Evolutionary conservation across 2,888 invertebrate genomes (phyloP), one percentile per base, ranked within the genome.

Genomic region (Pseudanteris insignis): DNA sequence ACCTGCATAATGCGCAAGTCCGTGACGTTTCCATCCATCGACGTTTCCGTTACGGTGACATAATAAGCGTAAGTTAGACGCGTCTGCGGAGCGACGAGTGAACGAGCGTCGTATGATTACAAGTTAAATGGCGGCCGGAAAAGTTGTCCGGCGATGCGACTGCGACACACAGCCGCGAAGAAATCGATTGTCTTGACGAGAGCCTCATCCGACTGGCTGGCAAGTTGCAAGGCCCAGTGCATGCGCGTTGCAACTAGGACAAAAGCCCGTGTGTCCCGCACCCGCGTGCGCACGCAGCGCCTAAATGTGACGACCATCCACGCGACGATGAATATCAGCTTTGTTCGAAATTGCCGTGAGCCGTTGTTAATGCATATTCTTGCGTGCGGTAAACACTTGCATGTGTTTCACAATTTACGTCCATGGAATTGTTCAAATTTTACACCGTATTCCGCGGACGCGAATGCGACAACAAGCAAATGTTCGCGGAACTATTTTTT

Each of bases 211-310:
- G 54, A 46, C 59, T 43, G 25, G 50, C 44, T 48, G 25, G 46
- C 46, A 51, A 41, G 57, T 57, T 62, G 58, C 58, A 59, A 57
- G 57, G 53, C 32, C 18, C 36, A 46, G 64, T 60, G 61, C 64
- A 64, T 64, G 64, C 64, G 64, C 64, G 50, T 59, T 62, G 61
- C 61, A 64, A 64, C 54, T 64, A 55, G 64, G 64, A 59, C 61
- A 64, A 58, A 57, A 64, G 46, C 54, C 37, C 40, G 43, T 44
- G 57, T 47, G 36, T 11, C 38, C 11, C 44, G 44, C 44, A 32
- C 40, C 36, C 34, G 26, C 37, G 26, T 4, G 4, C 18, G 18
- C 4, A 18, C n/a, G n/a, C n/a, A n/a, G n/a, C n/a, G n/a, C n/a
- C 38, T 43, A 53, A 58, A 48, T 32, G 47, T 48, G 47, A 46